Percentiles rank a stretch among this genome's conserved stretches.
These are phyloP conservation scores for Antheraea assamensis DNA, from an alignment of 2,888 invertebrate species.

Conservation along the genomic window DNA sequence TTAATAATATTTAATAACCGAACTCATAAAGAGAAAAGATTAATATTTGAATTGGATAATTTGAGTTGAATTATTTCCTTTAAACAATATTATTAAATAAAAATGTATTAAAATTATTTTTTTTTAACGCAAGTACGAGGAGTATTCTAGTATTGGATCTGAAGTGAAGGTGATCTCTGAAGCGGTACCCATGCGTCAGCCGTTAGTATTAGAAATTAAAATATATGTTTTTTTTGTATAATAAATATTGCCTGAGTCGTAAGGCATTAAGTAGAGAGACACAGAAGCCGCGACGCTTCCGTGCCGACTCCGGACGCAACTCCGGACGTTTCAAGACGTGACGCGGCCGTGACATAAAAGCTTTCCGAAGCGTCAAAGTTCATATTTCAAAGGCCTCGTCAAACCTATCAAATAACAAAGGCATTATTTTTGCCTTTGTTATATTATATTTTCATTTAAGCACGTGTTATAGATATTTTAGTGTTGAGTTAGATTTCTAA, in stretches of 20 bases:
- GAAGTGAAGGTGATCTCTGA: neutral
- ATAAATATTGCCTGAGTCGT: neutral
- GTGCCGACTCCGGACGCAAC: conserved; percentile 1
- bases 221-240: neutral
- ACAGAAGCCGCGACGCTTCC: neutral
- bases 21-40: too few relatives aligned
- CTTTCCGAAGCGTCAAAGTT: conserved; percentile 3
- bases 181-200: neutral
- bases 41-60: too few relatives aligned
- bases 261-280: neutral
- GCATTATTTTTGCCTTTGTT: conserved; percentile 2
- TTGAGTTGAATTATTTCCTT: too few relatives aligned
- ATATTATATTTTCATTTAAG: neutral
- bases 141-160: neutral
- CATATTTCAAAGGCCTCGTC: conserved; percentile 13
- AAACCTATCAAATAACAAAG: conserved; percentile 12
- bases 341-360: conserved; percentile 8
- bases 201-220: neutral
- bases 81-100: too few relatives aligned
- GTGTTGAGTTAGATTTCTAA: neutral
- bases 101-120: too few relatives aligned
- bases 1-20: too few relatives aligned
- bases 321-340: conserved; percentile 9
- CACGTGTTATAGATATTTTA: neutral
- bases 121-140: too few relatives aligned